Conservation (phyloP, 2,797 vertebrate species). For the Eulemur rubriventer region DNA sequence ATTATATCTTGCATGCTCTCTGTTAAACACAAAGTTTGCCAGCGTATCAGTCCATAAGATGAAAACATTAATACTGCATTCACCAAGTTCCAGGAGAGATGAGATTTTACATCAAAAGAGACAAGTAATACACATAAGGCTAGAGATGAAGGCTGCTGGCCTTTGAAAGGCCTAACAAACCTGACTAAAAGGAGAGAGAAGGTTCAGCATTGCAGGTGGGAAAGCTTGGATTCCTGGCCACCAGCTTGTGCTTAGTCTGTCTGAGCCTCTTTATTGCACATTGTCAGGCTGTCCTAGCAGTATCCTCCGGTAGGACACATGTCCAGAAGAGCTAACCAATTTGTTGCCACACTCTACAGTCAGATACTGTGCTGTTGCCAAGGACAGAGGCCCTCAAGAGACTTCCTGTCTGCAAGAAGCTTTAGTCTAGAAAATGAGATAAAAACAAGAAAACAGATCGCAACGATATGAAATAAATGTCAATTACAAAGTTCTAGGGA, state of each 20-base stretch:
- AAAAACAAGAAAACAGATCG: background rate
- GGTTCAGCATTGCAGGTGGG: background rate
- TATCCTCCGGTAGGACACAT: background rate
- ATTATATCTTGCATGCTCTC: background rate
- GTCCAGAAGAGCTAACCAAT: background rate
- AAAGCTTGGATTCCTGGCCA: background rate
- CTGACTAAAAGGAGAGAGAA: background rate
- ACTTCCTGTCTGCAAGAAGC: background rate
- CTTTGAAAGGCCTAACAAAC: background rate
- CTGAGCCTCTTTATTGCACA: background rate
- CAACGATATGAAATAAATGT: conserved; percentile 5
- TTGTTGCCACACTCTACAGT: background rate
- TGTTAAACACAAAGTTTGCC: background rate
- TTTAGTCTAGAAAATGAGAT: conserved; percentile 32
- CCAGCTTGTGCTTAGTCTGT: background rate
- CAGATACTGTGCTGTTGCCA: background rate
- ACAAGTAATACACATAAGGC: background rate
- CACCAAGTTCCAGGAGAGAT: background rate
- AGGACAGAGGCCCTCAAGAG: conserved; percentile 10
- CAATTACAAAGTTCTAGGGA: background rate
- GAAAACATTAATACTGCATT: background rate
- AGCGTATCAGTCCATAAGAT: background rate
- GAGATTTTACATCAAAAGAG: background rate
- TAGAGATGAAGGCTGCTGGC: background rate
- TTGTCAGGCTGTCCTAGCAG: background rate